A percentile compares a stretch with the other conserved stretches of the same genome.
Conservation (phyloP, 92 coral and sea anemone genomes). For the Phenganax subtilis region DNA sequence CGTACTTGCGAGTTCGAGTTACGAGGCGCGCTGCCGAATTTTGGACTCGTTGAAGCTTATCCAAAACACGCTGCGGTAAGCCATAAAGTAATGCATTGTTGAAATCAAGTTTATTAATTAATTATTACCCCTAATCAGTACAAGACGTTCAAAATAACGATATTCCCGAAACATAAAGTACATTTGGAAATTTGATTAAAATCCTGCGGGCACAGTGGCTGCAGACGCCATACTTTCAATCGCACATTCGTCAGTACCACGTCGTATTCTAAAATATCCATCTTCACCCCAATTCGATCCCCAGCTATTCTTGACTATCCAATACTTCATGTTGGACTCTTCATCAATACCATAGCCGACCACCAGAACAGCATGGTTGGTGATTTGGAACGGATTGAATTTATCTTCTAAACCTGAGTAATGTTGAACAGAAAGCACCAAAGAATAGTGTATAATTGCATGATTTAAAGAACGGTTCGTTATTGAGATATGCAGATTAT, state of each 20-base stretch:
- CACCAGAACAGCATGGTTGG: constrained; percentile 66
- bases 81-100: too few relatives aligned
- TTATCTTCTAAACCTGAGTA: constrained; percentile 56
- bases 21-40: too few relatives aligned
- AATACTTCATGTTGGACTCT: constrained; percentile 56
- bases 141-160: too few relatives aligned
- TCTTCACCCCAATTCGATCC: constrained; percentile 60
- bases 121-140: too few relatives aligned
- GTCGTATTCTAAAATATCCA: constrained; percentile 65
- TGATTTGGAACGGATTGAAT: constrained; percentile 66
- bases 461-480: too few relatives aligned
- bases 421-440: neutral
- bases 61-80: too few relatives aligned
- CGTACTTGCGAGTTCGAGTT: too few relatives aligned
- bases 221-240: constrained; percentile 61
- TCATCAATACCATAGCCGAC: constrained; percentile 69
- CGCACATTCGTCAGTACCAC: constrained; percentile 59
- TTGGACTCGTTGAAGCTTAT: too few relatives aligned
- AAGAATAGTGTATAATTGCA: neutral
- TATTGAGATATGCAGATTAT: neutral
- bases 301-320: constrained; percentile 80
- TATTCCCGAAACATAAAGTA: too few relatives aligned
- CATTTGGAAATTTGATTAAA: neutral
- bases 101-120: too few relatives aligned
- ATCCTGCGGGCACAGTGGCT: constrained; percentile 27